Evolutionary conservation across 1,140 invertebrate genomes (phyloP).

Genomic region (Spodoptera frugiperda): DNA sequence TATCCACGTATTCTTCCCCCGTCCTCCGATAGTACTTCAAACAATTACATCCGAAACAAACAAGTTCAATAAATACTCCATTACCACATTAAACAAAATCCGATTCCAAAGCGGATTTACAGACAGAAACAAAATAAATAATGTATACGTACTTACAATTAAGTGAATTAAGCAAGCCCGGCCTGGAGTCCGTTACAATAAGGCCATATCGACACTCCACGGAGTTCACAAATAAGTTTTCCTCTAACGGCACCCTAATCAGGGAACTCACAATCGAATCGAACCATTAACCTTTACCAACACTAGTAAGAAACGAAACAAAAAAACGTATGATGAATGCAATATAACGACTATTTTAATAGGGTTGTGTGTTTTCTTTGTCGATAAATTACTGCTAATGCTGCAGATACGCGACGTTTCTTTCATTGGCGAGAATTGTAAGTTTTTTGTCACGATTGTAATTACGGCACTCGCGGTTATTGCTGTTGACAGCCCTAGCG

Average conservation of each 20-base stretch:
- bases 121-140: conserved; percentile 1
- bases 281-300: conserved; percentile 58
- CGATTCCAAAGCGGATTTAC: neutral
- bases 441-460: conserved; percentile 41
- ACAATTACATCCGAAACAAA: neutral
- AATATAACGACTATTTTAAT: conserved; percentile 57
- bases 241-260: conserved; percentile 38
- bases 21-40: neutral
- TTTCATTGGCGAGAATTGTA: conserved; percentile 41
- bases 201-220: neutral
- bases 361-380: conserved; percentile 53
- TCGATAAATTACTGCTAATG: conserved; percentile 54
- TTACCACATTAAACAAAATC: neutral
- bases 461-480: conserved; percentile 40
- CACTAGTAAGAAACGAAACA: conserved; percentile 46
- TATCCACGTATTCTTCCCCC: too few species aligned
- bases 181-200: neutral
- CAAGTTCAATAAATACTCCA: neutral
- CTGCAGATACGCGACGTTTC: conserved; percentile 32
- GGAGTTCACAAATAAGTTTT: conserved; percentile 17
- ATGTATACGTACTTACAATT: neutral
- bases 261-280: conserved; percentile 40
- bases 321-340: conserved; percentile 58
- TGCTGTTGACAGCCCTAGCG: conserved; percentile 45
- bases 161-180: neutral